Evolutionary conservation across 2,888 invertebrate genomes (phyloP).

Genomic region (Dolichopus griseipennis): DNA sequence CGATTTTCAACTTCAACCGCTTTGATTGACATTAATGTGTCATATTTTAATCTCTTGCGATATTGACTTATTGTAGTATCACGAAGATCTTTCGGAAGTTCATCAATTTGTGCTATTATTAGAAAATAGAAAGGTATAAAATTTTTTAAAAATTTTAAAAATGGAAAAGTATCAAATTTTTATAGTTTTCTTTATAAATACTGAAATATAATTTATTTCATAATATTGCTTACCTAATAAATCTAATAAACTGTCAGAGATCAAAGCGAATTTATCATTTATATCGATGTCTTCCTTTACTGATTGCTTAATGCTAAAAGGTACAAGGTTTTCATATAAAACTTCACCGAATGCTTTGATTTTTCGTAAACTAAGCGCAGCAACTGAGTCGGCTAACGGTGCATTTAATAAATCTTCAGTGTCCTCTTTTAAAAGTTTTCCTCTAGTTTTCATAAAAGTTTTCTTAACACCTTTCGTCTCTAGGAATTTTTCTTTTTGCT

Average conservation of each 20-base stretch:
- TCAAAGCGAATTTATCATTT: constrained; percentile 34
- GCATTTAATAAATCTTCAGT: constrained; percentile 26
- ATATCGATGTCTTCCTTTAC: constrained; percentile 27
- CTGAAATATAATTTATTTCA: too few species aligned
- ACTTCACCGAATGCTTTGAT: constrained; percentile 32
- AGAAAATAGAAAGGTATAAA: constrained; percentile 9
- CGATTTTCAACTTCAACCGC: constrained; percentile 36
- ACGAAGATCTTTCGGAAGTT: constrained; percentile 27
- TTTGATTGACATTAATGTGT: constrained; percentile 30
- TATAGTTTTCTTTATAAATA: too few species aligned
- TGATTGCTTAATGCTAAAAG: constrained; percentile 29
- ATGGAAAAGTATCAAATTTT: too few species aligned
- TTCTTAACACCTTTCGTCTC: constrained; percentile 35
- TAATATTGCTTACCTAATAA: constrained; percentile 13
- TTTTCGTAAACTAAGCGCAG: constrained; percentile 27
- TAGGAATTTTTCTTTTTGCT: constrained; percentile 34
- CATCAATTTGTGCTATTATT: constrained; percentile 31
- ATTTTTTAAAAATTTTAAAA: neutral
- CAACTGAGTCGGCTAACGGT: constrained; percentile 30
- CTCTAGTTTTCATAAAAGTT: constrained; percentile 36
- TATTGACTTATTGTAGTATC: constrained; percentile 27
- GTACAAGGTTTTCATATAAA: constrained; percentile 35
- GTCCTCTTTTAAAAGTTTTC: constrained; percentile 28
- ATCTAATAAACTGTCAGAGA: constrained; percentile 21
- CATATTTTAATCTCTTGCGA: constrained; percentile 29